Evolutionary conservation across 2,888 invertebrate genomes (phyloP).

Genomic region (Pristionchus exspectatus): DNA sequence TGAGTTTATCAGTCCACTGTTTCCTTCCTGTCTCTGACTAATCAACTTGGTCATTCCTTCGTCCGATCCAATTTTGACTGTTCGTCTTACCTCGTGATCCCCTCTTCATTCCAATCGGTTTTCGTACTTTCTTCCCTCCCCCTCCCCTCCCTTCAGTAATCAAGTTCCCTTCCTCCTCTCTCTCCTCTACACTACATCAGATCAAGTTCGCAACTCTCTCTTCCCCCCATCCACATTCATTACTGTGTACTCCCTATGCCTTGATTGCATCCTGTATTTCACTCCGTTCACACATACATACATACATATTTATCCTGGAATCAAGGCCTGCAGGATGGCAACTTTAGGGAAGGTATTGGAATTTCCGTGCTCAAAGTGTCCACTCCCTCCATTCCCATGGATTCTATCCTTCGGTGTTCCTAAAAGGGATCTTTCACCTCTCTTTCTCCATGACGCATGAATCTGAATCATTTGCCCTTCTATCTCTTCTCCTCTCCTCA

Average conservation of each 20-base stretch:
- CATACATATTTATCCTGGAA: too few species aligned
- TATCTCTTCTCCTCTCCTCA: not conserved
- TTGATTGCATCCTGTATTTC: too few species aligned
- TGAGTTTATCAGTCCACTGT: too few species aligned
- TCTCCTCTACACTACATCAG: not conserved
- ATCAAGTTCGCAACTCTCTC: constrained; percentile 27
- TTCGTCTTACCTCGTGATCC: not conserved
- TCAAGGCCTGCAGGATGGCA: too few species aligned
- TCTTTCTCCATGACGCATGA: too few species aligned
- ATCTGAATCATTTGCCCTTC: not conserved
- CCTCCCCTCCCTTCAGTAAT: not conserved
- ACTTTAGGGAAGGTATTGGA: too few species aligned
- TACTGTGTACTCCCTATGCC: too few species aligned
- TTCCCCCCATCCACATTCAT: too few species aligned
- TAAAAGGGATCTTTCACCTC: not conserved
- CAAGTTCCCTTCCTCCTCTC: constrained; percentile 27
- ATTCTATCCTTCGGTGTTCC: not conserved
- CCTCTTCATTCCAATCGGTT: constrained; percentile 33
- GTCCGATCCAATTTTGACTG: not conserved
- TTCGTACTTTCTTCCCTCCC: constrained; percentile 34
- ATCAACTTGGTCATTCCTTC: not conserved
- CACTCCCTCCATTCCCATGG: not conserved
- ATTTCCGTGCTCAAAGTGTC: too few species aligned
- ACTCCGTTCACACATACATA: too few species aligned
- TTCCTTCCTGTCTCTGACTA: not conserved